Conservation (phyloP, 1,140 invertebrate genomes). For the Microplitis demolitor region DNA sequence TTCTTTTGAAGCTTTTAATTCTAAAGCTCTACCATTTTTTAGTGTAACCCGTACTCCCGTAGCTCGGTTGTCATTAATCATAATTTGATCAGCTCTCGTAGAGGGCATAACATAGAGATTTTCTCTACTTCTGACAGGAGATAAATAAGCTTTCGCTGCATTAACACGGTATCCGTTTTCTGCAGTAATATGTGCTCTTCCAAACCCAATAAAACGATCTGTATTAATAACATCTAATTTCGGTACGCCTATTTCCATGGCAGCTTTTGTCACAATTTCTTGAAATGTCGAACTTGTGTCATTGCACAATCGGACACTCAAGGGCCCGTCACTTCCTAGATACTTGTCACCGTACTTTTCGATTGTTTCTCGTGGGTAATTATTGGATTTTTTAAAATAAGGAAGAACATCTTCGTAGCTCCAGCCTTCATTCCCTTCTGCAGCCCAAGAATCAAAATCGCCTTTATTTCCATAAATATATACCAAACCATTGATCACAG, state of each 20-base stretch:
- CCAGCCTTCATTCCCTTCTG: constrained; percentile 66
- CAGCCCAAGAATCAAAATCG: constrained; percentile 77
- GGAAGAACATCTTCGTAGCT: constrained; percentile 65
- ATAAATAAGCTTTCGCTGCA: constrained; percentile 68
- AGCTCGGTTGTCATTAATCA: constrained; percentile 53
- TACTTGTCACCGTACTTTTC: constrained; percentile 40
- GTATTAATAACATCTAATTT: constrained; percentile 50
- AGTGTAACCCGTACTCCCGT: background rate
- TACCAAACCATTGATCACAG: constrained; percentile 78
- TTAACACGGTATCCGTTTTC: constrained; percentile 68
- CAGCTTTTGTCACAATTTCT: constrained; percentile 54
- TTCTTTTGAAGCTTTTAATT: constrained; percentile 67
- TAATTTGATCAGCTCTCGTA: constrained; percentile 60
- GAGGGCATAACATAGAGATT: constrained; percentile 75
- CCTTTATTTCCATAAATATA: constrained; percentile 77
- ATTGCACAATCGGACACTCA: constrained; percentile 61
- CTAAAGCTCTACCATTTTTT: background rate
- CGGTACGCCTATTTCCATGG: constrained; percentile 54
- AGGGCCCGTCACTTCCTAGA: constrained; percentile 45
- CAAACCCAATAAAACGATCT: constrained; percentile 61
- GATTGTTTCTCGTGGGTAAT: constrained; percentile 40
- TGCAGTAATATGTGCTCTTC: constrained; percentile 55
- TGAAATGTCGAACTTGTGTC: constrained; percentile 43
- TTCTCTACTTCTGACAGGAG: constrained; percentile 62
- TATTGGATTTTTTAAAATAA: constrained; percentile 65